phyloP scores from a whole-genome alignment of 2,797 vertebrate genomes.

The Ctenochaetus hawaiiensis region DNA sequence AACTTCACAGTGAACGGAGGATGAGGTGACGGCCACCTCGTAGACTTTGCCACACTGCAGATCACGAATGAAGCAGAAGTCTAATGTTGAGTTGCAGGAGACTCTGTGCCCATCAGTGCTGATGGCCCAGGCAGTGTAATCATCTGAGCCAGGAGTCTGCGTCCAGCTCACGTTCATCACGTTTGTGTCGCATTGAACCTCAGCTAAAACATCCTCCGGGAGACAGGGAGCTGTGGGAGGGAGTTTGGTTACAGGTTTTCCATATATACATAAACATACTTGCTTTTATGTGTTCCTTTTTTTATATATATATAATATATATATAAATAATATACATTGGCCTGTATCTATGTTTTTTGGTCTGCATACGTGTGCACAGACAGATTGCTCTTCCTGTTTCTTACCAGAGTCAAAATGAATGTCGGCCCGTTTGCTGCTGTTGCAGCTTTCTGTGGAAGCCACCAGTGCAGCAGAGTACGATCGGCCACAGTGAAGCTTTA shows the following conservation, averaged over 20 bases:
- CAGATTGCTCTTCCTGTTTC: conserved; percentile 3
- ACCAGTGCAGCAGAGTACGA: conserved; percentile 74
- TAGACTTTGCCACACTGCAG: conserved; percentile 79
- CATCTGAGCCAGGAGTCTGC: conserved; percentile 57
- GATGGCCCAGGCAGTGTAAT: conserved; percentile 80
- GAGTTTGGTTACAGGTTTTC: background rate
- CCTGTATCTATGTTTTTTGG: background rate
- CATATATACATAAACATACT: too few species aligned
- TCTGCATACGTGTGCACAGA: background rate
- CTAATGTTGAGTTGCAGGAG: conserved; percentile 71
- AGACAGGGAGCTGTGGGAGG: conserved; percentile 76
- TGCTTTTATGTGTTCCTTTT: too few species aligned
- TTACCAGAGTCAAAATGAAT: conserved; percentile 78
- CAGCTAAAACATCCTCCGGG: conserved; percentile 63
- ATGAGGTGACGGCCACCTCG: conserved; percentile 72
- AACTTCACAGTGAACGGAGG: conserved; percentile 69
- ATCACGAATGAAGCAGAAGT: conserved; percentile 69
- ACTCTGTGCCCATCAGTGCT: conserved; percentile 59
- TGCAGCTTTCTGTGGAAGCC: conserved; percentile 74
- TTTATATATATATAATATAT: too few species aligned
- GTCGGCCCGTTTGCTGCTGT: conserved; percentile 64
- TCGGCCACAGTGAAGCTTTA: conserved; percentile 73
- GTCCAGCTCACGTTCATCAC: conserved; percentile 76
- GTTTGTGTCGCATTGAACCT: conserved; percentile 74
- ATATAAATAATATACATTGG: background rate